Evolutionary conservation across 2,797 vertebrate genomes (phyloP).

Genomic region (Lepilemur septentrionalis): DNA sequence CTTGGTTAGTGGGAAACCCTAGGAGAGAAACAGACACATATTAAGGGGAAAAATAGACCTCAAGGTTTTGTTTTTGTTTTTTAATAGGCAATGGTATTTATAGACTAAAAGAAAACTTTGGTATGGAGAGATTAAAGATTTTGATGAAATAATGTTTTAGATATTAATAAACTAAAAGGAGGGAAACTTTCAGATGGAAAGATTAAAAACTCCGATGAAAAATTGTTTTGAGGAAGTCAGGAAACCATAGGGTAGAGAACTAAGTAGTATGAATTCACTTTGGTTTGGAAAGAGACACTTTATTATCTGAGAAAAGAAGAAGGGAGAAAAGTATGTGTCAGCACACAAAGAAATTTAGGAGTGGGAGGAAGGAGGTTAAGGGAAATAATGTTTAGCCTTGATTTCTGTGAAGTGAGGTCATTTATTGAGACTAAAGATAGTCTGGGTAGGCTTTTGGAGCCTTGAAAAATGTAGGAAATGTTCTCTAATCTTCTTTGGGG

Average conservation of each 20-base stretch:
- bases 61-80: background rate
- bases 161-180: constrained; percentile 61
- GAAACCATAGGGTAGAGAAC: background rate
- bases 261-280: constrained; percentile 8
- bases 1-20: background rate
- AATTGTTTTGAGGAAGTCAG: background rate
- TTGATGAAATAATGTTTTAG: constrained; percentile 48
- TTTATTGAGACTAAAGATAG: constrained; percentile 29
- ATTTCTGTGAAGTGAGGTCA: constrained; percentile 24
- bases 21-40: background rate
- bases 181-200: constrained; percentile 63
- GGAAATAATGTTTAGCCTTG: background rate
- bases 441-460: background rate
- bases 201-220: constrained; percentile 51
- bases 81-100: constrained; percentile 39
- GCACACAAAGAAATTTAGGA: background rate
- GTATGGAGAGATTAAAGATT: constrained; percentile 43
- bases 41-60: background rate
- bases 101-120: constrained; percentile 46
- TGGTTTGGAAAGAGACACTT: background rate
- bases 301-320: background rate
- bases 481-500: background rate
- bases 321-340: background rate
- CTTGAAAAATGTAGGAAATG: background rate
- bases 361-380: background rate